Base-by-base conservation (phyloP, 2,797 vertebrate genomes). In the Microcaecilia unicolor region DNA sequence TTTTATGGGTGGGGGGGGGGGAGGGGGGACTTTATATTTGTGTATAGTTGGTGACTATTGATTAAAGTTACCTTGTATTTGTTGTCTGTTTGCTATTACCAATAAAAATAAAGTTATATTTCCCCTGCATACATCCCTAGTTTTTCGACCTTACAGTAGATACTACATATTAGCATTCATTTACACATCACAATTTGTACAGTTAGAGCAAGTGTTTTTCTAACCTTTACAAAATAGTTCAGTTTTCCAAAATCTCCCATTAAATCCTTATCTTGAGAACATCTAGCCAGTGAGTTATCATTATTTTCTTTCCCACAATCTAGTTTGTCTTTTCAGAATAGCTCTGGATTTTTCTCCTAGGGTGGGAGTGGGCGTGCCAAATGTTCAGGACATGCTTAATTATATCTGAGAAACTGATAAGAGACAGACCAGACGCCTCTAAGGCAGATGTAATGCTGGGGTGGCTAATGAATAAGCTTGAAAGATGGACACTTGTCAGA, bases 401-500 rank as follows among this genome's bases (percentile, higher is more conserved):
- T 50, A 61, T 66, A 48, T 41, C 40, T 35, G 30, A 50, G 42
- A 61, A 51, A 66, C 31, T 38, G 48, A 32, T 48, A 64, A 77
- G 58, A 60, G 51, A 39, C 41, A 67, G 55, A 40, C 22, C 19
- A 34, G 44, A 55, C 9, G 13, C 41, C 62, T 72, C 44, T 31
- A 62, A 51, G 39, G 34, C 37, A 58, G 42, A 34, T 44, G 21
- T 68, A 74, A 68, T 37, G 48, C 31, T 55, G 36, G 42, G 39
- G 38, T 71, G 58, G 78, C 33, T 41, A 78, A 74, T 77, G 65
- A 76, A 64, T 49, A 60, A 58, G 54, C 37, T 62, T 53, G 61
- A 66, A 72, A 74, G 80, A 62, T 3, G 9, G 70, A 63, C 61
- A 64, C 48, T 72, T 63, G 58, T 75, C 70, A 67, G 41, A 28